Evolutionary conservation across 2,797 vertebrate genomes (phyloP).

Genomic region (Meda fulgida): DNA sequence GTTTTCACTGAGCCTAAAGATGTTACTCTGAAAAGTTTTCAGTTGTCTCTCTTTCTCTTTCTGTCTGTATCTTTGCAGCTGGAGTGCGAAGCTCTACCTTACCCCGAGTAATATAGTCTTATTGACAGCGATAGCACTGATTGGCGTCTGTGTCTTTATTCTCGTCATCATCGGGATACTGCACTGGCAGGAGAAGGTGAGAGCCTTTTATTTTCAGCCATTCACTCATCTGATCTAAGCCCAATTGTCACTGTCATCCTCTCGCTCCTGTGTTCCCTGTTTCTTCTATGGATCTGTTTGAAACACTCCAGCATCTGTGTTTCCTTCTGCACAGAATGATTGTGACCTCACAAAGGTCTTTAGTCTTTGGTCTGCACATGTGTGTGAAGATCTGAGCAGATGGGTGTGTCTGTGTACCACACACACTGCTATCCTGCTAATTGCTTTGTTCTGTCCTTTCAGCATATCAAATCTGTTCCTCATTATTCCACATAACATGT

Average conservation of each 20-base stretch:
- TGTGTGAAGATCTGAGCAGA: slow-evolving; percentile 39
- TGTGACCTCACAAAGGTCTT: slow-evolving; percentile 6
- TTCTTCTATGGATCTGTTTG: slow-evolving; percentile 7
- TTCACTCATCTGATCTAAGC: slow-evolving; percentile 3
- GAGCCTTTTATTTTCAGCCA: slow-evolving; percentile 37
- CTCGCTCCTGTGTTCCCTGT: background rate
- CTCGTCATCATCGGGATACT: slow-evolving; percentile 94
- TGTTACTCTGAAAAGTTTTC: background rate
- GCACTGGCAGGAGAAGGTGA: slow-evolving; percentile 98
- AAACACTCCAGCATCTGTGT: slow-evolving; percentile 22
- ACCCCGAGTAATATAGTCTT: slow-evolving; percentile 96
- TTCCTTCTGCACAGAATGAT: background rate
- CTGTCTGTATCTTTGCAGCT: slow-evolving; percentile 75
- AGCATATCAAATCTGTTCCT: slow-evolving; percentile 69
- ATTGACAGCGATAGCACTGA: slow-evolving; percentile 93
- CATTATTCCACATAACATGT: slow-evolving; percentile 65
- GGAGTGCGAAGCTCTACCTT: slow-evolving; percentile 95
- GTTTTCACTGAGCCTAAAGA: slow-evolving; percentile 3
- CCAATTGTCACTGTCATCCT: background rate
- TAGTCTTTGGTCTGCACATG: slow-evolving; percentile 2
- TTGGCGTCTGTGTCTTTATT: slow-evolving; percentile 95
- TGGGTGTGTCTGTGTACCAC: slow-evolving; percentile 40
- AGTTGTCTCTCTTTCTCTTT: slow-evolving; percentile 33
- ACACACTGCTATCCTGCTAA: slow-evolving; percentile 64
- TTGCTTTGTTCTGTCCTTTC: slow-evolving; percentile 73